Conservation (phyloP, 2,888 invertebrate species). For the Ornithoptera alexandrae region DNA sequence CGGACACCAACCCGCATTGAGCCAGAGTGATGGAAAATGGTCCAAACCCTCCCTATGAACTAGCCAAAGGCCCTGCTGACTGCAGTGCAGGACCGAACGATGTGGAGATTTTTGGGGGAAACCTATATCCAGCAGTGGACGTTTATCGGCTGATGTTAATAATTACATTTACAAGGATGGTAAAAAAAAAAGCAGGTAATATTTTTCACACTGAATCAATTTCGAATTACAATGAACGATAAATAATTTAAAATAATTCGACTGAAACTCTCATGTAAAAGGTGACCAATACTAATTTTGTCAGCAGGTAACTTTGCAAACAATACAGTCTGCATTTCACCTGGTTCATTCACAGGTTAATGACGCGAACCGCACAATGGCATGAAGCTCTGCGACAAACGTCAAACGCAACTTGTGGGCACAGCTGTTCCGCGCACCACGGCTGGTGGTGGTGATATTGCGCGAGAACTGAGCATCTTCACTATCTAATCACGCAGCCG, state of each 20-base stretch:
- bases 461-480: conserved; percentile 10
- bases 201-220: neutral
- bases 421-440: conserved; percentile 15
- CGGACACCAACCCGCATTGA: too few relatives aligned
- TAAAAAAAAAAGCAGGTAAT: neutral
- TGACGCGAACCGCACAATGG: conserved; percentile 26
- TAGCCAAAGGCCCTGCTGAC: too few relatives aligned
- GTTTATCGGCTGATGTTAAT: too few relatives aligned
- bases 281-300: conserved; percentile 2
- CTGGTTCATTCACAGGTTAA: conserved; percentile 31
- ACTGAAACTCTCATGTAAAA: conserved; percentile 6
- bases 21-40: too few relatives aligned
- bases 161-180: too few relatives aligned
- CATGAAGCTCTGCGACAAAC: conserved; percentile 9
- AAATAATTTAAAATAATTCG: neutral
- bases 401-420: conserved; percentile 13
- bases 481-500: neutral
- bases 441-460: neutral
- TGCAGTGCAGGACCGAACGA: too few relatives aligned
- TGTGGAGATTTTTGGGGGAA: too few relatives aligned
- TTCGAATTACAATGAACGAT: neutral
- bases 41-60: too few relatives aligned
- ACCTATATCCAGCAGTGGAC: too few relatives aligned
- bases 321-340: conserved; percentile 28
- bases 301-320: conserved; percentile 10